Percentiles rank a stretch among this genome's conserved stretches.
phyloP scores from a whole-genome alignment of 2,113 vertebrate species.

The Mustela lutreola region DNA sequence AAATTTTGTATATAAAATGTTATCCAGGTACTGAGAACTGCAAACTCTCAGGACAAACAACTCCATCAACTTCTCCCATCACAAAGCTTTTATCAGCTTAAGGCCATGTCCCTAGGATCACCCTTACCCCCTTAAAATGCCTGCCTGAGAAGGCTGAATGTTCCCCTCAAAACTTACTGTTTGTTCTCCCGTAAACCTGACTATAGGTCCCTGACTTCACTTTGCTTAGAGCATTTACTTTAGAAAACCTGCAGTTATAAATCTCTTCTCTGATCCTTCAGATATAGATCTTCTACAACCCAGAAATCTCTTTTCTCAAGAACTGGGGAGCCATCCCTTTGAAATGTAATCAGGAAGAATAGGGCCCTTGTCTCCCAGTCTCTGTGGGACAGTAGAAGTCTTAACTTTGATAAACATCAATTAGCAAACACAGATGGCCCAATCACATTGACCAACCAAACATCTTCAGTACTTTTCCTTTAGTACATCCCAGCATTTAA shows the following conservation, averaged over 20 bases:
- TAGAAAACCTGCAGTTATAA: constrained; percentile 1
- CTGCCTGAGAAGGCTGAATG: constrained; percentile 23
- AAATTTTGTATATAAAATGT: constrained; percentile 31
- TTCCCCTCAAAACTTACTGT: neutral
- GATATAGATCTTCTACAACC: constrained; percentile 1
- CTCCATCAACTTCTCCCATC: neutral
- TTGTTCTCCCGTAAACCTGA: neutral
- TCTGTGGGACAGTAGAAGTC: neutral
- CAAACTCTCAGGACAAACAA: neutral
- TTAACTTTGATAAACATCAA: neutral
- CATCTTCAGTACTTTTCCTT: neutral
- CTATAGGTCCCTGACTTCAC: neutral
- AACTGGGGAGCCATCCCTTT: neutral
- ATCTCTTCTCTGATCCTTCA: constrained; percentile 31
- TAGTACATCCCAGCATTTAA: neutral
- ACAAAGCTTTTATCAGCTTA: neutral
- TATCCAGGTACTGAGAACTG: neutral
- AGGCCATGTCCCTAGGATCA: neutral
- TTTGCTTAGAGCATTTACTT: constrained; percentile 26
- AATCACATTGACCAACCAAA: neutral
- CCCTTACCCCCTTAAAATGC: neutral
- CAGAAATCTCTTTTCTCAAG: constrained; percentile 38
- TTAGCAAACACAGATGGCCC: neutral
- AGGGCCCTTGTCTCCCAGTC: neutral
- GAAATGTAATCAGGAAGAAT: neutral